phyloP scores from a whole-genome alignment of 2,888 invertebrate species.

The Rhingia campestris region DNA sequence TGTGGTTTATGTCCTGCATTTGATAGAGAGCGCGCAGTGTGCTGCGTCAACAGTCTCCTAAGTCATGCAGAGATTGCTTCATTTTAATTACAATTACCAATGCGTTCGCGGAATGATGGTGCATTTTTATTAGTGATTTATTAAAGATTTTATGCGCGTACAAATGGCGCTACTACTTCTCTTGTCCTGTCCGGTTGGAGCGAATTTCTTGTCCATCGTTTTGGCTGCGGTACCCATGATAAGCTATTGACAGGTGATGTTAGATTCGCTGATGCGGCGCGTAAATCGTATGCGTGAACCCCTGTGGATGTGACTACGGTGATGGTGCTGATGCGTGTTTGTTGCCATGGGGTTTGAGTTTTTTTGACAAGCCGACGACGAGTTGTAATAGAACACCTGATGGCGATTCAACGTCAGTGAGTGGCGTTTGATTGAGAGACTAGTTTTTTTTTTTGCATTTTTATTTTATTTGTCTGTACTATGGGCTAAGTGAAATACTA shows the following conservation, averaged over 20 bases:
- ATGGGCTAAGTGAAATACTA: constrained; percentile 30
- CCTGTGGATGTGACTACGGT: constrained; percentile 27
- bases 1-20: constrained; percentile 63
- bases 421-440: constrained; percentile 65
- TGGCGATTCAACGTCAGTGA: constrained; percentile 47
- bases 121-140: constrained; percentile 64
- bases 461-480: neutral
- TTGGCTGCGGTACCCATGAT: constrained; percentile 40
- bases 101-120: constrained; percentile 33
- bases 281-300: constrained; percentile 57
- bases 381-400: constrained; percentile 64
- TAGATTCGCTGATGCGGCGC: constrained; percentile 53
- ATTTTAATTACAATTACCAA: constrained; percentile 70
- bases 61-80: constrained; percentile 63
- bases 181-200: constrained; percentile 29
- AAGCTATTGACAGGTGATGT: constrained; percentile 67
- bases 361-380: constrained; percentile 62
- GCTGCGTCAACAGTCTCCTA: constrained; percentile 23
- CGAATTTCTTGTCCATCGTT: constrained; percentile 34
- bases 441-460: constrained; percentile 35
- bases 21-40: constrained; percentile 18
- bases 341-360: constrained; percentile 52
- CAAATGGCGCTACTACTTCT: constrained; percentile 69
- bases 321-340: constrained; percentile 57
- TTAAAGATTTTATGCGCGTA: constrained; percentile 73